Conservation (phyloP, 1,140 invertebrate species). For the Orussus abietinus region DNA sequence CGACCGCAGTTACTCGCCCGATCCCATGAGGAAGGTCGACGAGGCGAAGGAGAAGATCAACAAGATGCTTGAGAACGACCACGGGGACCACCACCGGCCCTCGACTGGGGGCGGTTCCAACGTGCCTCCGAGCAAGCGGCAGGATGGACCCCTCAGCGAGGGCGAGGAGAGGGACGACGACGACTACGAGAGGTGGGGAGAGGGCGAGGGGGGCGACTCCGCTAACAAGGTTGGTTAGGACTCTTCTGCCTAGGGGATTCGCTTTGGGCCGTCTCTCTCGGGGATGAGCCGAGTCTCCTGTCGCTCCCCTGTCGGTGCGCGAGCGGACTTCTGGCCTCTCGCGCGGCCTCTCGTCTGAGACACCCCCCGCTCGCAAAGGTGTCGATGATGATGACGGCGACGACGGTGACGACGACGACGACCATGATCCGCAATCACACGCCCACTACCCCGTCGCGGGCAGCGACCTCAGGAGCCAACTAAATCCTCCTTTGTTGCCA, state of each 20-base stretch:
- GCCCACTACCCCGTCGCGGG: background rate
- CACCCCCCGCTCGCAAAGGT: no score
- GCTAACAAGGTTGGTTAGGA: slow-evolving; percentile 43
- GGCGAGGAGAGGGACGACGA: slow-evolving; percentile 70
- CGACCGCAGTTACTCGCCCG: slow-evolving; percentile 59
- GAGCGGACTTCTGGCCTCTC: no score
- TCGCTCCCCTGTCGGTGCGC: no score
- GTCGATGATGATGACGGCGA: slow-evolving; percentile 18
- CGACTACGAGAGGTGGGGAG: slow-evolving; percentile 49
- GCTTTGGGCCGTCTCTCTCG: no score
- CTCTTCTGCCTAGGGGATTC: slow-evolving; percentile 20
- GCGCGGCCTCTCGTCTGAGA: no score
- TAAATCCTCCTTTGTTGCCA: slow-evolving; percentile 47
- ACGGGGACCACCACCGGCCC: slow-evolving; percentile 22
- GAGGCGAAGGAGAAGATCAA: slow-evolving; percentile 62
- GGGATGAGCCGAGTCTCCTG: no score
- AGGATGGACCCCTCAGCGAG: slow-evolving; percentile 66
- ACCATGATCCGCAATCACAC: slow-evolving; percentile 14
- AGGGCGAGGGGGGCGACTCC: slow-evolving; percentile 29
- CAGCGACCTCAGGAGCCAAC: slow-evolving; percentile 26
- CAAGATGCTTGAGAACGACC: slow-evolving; percentile 56
- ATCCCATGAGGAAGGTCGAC: slow-evolving; percentile 59
- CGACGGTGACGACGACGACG: slow-evolving; percentile 8
- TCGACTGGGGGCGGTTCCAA: slow-evolving; percentile 17
- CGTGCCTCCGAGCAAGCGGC: slow-evolving; percentile 42